Evolutionary conservation across 2,888 invertebrate genomes (phyloP).

Genomic region (Patella pellucida): DNA sequence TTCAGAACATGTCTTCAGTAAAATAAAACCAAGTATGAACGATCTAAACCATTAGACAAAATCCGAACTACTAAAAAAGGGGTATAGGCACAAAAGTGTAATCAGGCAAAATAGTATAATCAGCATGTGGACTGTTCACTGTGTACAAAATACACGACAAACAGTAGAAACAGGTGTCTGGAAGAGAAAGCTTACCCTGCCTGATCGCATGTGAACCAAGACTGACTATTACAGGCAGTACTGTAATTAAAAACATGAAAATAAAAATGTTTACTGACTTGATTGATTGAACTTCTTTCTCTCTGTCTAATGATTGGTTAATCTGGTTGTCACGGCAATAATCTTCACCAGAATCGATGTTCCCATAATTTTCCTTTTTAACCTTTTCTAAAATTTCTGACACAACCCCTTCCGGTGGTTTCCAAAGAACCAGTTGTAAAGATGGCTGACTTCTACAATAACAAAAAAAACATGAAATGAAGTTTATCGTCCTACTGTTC

Average conservation of each 20-base stretch:
- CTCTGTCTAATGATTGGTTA: background rate
- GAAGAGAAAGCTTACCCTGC: no score
- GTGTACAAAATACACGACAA: no score
- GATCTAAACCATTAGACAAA: no score
- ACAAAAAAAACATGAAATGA: background rate
- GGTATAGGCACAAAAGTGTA: no score
- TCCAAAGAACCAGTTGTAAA: constrained; percentile 46
- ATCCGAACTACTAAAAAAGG: no score
- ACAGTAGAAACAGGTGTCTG: no score
- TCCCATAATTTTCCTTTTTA: background rate
- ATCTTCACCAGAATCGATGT: no score
- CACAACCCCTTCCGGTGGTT: constrained; percentile 33
- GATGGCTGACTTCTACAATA: constrained; percentile 41
- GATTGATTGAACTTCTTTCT: background rate
- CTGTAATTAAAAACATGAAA: background rate
- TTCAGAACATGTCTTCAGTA: background rate
- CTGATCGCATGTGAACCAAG: background rate
- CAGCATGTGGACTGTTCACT: no score
- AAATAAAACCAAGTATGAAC: no score
- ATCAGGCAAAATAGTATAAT: no score
- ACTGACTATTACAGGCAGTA: background rate
- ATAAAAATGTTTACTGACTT: background rate
- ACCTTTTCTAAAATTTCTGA: background rate
- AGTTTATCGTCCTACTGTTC: no score
- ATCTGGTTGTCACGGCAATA: background rate